Percentiles rank a stretch among this genome's conserved stretches.
These are phyloP conservation scores for Eupithecia abbreviata DNA, from an alignment of 2,888 invertebrate genomes.

Conservation along the genomic window DNA sequence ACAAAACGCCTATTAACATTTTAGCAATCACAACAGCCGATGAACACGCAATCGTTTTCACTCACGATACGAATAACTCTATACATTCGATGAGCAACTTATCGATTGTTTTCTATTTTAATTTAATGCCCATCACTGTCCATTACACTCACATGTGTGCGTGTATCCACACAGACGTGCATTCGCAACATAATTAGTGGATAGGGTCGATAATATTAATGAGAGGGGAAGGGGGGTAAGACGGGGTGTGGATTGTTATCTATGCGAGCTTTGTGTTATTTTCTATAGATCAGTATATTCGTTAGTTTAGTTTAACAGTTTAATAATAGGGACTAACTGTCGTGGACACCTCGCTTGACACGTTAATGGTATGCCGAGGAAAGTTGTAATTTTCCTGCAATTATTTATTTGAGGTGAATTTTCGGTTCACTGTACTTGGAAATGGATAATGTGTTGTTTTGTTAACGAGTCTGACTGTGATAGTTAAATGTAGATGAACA, in stretches of 20 bases:
- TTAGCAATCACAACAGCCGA: slow-evolving; percentile 73
- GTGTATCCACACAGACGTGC: slow-evolving; percentile 59
- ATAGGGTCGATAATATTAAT: slow-evolving; percentile 83
- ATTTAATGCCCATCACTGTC: slow-evolving; percentile 73
- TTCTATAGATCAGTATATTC: slow-evolving; percentile 71
- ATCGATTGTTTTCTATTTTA: slow-evolving; percentile 71
- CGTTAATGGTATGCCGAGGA: slow-evolving; percentile 69
- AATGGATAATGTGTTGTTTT: slow-evolving; percentile 26
- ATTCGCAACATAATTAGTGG: slow-evolving; percentile 84
- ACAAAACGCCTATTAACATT: slow-evolving; percentile 74
- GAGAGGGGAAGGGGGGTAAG: slow-evolving; percentile 72
- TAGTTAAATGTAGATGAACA: not conserved
- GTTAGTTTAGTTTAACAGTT: slow-evolving; percentile 81
- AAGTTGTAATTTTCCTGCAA: slow-evolving; percentile 73
- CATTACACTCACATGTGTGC: slow-evolving; percentile 59
- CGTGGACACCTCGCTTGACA: slow-evolving; percentile 79
- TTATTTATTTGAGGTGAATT: slow-evolving; percentile 75
- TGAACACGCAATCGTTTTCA: slow-evolving; percentile 65
- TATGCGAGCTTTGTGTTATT: slow-evolving; percentile 82
- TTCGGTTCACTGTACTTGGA: slow-evolving; percentile 36
- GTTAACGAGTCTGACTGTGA: not conserved
- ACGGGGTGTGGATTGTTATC: slow-evolving; percentile 74
- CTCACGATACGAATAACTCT: slow-evolving; percentile 71
- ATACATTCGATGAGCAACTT: slow-evolving; percentile 59
- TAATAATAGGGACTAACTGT: slow-evolving; percentile 79